Evolutionary conservation across 2,888 invertebrate species (phyloP), one percentile per base, ranked within the genome.

Genomic region (Caenorhabditis parvicauda): DNA sequence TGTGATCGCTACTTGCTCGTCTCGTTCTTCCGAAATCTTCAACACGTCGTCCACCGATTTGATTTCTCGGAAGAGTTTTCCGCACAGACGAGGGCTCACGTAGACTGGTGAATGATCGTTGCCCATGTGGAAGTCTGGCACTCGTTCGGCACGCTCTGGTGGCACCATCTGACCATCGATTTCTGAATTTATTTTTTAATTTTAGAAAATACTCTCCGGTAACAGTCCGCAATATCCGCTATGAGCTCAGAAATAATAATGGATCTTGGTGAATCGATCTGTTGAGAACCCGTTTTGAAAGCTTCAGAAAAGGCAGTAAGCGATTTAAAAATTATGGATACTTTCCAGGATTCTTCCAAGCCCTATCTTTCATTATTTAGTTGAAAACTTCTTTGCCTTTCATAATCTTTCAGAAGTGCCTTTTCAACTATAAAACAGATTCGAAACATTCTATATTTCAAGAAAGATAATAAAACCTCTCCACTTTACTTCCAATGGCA

Each of bases 1-100:
- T 12, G 53, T 14, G 38, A 68, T 65, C 28, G 54, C 61, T 6
- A 59, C 9, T 37, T 58, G 59, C 22, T 69, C 69, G 45, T 70
- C 69, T 12, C 58, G 53, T 29, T 66, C 70, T 53, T 70, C 72
- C 7, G 72, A 66, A 25, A 73, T 52, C 37, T 63, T 60, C 35
- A 76, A 54, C 17, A 72, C 72, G 50, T 75, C 71, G 17, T 75
- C 68, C 12, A 75, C 67, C 14, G 54, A 59, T 29, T 71, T 72
- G 53, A 63, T 65, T 29, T 60, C 72, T 58, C 82, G 76, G 65
- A 70, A 81, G 21, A 82, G 65, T 39, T 76, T 63, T 24, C 82
- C 69, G 24, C 63, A 59, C 5, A 70, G 44, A 12, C 67, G 42
- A 1, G 62, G 62, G 25, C 64, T 62, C 3, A 61, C 58, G 35